phyloP scores from a whole-genome alignment of 2,113 vertebrate genomes.

The Rhodinocichla rosea region DNA sequence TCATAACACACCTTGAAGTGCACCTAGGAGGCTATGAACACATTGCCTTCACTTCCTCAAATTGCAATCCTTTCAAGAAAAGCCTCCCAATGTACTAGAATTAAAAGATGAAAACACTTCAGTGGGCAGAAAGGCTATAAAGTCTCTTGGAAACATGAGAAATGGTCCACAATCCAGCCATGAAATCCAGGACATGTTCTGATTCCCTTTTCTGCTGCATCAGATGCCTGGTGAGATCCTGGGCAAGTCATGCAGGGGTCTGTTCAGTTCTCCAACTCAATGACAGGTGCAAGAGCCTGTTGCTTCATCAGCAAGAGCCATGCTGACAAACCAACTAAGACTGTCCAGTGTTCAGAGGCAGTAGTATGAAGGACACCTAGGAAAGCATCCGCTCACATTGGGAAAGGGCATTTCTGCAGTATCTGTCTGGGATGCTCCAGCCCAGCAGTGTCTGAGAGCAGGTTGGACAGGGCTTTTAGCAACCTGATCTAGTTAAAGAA shows the following conservation, averaged over 20 bases:
- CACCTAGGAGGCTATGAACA: neutral
- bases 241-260: neutral
- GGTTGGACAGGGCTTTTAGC: neutral
- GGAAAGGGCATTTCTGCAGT: neutral
- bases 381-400: neutral
- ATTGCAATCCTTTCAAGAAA: neutral
- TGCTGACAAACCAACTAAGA: neutral
- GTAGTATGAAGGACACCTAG: neutral
- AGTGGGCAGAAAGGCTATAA: neutral
- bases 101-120: neutral
- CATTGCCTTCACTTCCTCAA: neutral
- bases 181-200: neutral
- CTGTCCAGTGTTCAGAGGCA: neutral
- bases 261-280: neutral
- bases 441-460: neutral
- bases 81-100: neutral
- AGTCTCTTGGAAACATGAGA: neutral
- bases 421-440: neutral
- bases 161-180: rapidly evolving
- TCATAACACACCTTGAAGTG: neutral
- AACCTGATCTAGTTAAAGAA: neutral
- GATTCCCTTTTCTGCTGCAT: neutral
- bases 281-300: rapidly evolving
- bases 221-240: neutral
- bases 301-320: neutral